Base-by-base conservation (phyloP, 30 jellyfish, hydroid and myxozoan genomes). In the Pseudorhiza aurosa region DNA sequence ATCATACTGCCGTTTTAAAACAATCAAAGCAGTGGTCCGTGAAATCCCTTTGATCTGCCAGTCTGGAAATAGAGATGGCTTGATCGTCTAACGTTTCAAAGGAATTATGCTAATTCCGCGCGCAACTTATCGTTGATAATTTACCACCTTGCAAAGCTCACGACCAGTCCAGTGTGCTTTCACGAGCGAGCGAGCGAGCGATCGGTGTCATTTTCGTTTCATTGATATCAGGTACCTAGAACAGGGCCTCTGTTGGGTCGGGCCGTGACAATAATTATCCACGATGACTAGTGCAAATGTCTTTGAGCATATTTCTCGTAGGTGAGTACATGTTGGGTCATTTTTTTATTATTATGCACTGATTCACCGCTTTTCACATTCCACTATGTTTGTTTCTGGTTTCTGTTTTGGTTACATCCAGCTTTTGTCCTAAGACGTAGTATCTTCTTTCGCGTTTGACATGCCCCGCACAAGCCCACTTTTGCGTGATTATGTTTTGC, bases 21-120 rank as follows among this genome's bases (percentile, higher is more conserved):
- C 57, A 28, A 72, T 72, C 59, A 26, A 53, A 28, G 45, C 83
- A 29, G 49, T 44, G 58, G 83, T 57, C 83, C 83, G 37, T 51
- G 18, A 44, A 70, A 70, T 70, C 83, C 83, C 18, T 29, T 47
- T n/a, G 72, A 70, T 50, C 83, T 39, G 26, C 24, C 53, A 36
- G 83, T 29, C 60, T 43, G 43, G 83, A 64, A 64, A 64, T 64
- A 33, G 35, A 42, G 53, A 7, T n/a, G 10, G 77, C 28, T 12
- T 18, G 18, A 33, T 39, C 77, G 36, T 32, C 11, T 53, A 53
- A 53, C 67, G 67, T 53, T 64, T 39, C 32, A 64, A n/a, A 27
- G 77, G 27, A 0, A 21, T 12, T 14, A 14, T 3, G 58, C 58
- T 33, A 7, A 64, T 64, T 33, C 77, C 21, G 58, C n/a, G 53